Conservation (phyloP, 2,888 invertebrate species). For the Erebia ligea region DNA sequence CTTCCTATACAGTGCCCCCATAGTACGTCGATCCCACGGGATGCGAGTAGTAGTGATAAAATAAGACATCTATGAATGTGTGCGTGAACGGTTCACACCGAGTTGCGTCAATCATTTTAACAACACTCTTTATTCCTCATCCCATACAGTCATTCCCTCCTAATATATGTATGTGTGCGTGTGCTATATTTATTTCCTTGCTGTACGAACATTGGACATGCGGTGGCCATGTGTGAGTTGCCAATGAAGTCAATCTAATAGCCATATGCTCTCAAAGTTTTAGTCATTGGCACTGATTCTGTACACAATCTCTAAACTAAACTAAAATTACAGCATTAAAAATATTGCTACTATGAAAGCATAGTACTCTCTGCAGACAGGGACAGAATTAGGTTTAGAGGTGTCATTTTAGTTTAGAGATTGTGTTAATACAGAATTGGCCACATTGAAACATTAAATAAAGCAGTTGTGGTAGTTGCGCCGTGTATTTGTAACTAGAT, state of each 20-base stretch:
- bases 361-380: no score
- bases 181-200: constrained; percentile 76
- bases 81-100: constrained; percentile 62
- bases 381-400: no score
- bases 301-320: no score
- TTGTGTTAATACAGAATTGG: no score
- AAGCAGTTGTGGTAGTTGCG: neutral
- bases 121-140: constrained; percentile 66
- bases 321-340: no score
- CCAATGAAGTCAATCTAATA: constrained; percentile 77
- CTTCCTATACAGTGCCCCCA: constrained; percentile 62
- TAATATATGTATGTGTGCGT: constrained; percentile 57
- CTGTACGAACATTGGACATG: constrained; percentile 67
- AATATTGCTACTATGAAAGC: no score
- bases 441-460: constrained; percentile 14
- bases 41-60: constrained; percentile 75
- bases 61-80: constrained; percentile 68
- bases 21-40: constrained; percentile 77
- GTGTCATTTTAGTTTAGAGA: no score
- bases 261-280: constrained; percentile 67
- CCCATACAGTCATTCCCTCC: constrained; percentile 67
- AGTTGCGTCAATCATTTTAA: constrained; percentile 76
- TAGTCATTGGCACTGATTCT: constrained; percentile 16
- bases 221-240: constrained; percentile 75
- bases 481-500: no score